A percentile compares a stretch with the other conserved stretches of the same genome.
Conservation (phyloP, 53 echinoderm and acorn worm genomes). For the Henricia sp. region DNA sequence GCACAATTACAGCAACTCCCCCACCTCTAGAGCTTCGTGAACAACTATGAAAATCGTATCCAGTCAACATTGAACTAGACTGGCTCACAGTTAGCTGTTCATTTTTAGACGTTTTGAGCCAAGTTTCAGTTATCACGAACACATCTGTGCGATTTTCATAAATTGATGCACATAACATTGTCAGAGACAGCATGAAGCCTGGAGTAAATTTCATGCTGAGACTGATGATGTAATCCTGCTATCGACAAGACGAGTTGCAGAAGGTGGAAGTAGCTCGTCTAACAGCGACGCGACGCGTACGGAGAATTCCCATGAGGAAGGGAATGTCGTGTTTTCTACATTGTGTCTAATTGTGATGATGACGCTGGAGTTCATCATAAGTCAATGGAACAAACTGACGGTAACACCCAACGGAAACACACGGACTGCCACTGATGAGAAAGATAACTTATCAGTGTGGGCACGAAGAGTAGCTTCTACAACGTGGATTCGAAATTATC, state of each 20-base stretch:
- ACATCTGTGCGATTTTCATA: too few relatives aligned
- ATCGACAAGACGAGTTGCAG: not conserved
- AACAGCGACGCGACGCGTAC: not conserved
- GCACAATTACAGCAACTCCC: too few relatives aligned
- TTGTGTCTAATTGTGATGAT: conserved; percentile 6
- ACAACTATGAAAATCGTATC: too few relatives aligned
- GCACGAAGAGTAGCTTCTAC: not conserved
- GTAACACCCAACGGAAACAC: not conserved
- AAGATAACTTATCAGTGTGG: not conserved
- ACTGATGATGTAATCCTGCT: conserved; percentile 45
- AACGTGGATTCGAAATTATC: conserved; percentile 7
- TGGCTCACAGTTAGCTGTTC: too few relatives aligned
- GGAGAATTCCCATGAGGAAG: not conserved
- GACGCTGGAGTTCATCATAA: not conserved
- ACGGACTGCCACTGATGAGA: too few relatives aligned
- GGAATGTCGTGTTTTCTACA: not conserved
- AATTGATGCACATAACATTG: too few relatives aligned
- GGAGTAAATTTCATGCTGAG: conserved; percentile 18
- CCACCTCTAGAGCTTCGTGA: too few relatives aligned
- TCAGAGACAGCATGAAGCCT: conserved; percentile 27
- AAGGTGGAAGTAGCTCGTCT: not conserved
- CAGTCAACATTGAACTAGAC: too few relatives aligned
- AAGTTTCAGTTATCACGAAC: too few relatives aligned
- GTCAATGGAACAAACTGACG: not conserved
- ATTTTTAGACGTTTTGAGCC: too few relatives aligned